Conservation (phyloP, 2,797 vertebrate species). For the Crocodylus rhombifer region DNA sequence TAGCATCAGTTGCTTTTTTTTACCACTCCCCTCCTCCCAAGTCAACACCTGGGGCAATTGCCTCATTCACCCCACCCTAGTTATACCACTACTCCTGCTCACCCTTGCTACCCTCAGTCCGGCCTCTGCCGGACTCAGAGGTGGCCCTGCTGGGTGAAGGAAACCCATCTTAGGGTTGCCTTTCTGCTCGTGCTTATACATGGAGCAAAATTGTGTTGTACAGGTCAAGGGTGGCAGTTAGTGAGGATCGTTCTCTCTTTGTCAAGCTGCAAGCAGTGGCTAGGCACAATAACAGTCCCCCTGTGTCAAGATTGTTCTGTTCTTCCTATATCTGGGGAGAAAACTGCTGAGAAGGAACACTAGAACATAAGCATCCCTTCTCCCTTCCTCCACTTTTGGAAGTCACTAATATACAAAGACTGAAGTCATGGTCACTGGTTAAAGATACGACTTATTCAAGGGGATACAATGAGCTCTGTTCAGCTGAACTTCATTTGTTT, state of each 20-base stretch:
- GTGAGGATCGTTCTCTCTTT: neutral
- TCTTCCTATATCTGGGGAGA: neutral
- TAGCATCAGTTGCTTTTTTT: too few species aligned
- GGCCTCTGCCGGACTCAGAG: neutral
- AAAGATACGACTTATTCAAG: neutral
- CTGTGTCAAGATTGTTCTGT: neutral
- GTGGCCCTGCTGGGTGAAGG: neutral
- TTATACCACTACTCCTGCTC: neutral
- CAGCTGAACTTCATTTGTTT: neutral
- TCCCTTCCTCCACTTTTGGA: neutral
- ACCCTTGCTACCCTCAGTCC: neutral
- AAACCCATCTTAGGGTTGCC: neutral
- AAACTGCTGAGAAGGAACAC: neutral
- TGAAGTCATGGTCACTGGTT: neutral
- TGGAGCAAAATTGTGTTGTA: neutral
- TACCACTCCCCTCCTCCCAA: too few species aligned
- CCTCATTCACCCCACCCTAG: too few species aligned
- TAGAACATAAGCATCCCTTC: neutral
- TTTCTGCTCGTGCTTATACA: neutral
- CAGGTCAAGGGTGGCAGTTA: neutral
- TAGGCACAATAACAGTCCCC: neutral
- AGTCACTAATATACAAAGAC: neutral
- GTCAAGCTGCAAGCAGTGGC: too few species aligned
- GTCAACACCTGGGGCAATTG: too few species aligned
- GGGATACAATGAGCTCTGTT: neutral